Conservation (phyloP, 2,888 invertebrate species). For the Agrochola lychnidis region DNA sequence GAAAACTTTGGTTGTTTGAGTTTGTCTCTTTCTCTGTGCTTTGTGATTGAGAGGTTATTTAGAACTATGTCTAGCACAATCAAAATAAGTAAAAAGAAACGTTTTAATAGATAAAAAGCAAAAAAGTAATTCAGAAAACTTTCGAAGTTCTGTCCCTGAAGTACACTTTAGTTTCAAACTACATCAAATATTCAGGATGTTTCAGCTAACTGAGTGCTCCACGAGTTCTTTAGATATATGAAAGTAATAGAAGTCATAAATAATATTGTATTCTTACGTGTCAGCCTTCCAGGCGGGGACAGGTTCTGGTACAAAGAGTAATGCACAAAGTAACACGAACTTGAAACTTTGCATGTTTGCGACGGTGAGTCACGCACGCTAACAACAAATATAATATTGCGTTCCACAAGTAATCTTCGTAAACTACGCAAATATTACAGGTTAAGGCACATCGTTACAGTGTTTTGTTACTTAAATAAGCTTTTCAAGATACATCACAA, state of each 20-base stretch:
- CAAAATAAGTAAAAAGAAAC: not conserved
- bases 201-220: conserved; percentile 14
- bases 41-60: not conserved
- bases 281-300: conserved; percentile 82
- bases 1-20: conserved; percentile 38
- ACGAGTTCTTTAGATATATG: not conserved
- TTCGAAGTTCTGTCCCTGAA: not conserved
- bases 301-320: conserved; percentile 81
- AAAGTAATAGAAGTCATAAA: conserved; percentile 22
- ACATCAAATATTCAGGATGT: conserved; percentile 38
- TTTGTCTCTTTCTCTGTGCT: conserved; percentile 22
- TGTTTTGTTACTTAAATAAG: conserved; percentile 76
- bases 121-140: not conserved
- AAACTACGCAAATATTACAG: conserved; percentile 77
- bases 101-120: not conserved
- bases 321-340: conserved; percentile 77
- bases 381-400: conserved; percentile 67
- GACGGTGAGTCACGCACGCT: conserved; percentile 80
- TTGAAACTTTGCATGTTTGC: conserved; percentile 80
- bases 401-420: conserved; percentile 58
- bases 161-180: conserved; percentile 29
- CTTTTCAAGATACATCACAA: conserved; percentile 71
- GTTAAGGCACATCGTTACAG: conserved; percentile 86
- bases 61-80: not conserved
- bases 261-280: conserved; percentile 73